A percentile compares a stretch with the other conserved stretches of the same genome.
Conservation (phyloP, 2,797 vertebrate genomes). For the Philypnodon macrostomus region DNA sequence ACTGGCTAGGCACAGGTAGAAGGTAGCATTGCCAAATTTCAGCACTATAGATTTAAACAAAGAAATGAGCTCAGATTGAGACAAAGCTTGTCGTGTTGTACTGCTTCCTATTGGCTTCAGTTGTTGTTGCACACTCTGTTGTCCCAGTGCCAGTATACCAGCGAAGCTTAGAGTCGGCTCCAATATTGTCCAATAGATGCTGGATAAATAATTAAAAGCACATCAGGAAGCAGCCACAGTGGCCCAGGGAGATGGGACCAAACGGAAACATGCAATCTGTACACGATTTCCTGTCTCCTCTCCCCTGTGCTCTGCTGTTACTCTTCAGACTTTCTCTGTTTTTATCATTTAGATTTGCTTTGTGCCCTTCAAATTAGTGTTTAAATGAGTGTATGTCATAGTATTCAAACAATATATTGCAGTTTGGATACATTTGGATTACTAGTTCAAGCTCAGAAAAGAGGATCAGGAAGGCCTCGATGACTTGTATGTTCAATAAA, state of each 20-base stretch:
- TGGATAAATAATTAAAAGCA: conserved; percentile 73
- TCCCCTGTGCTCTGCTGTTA: conserved; percentile 18
- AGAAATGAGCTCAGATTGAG: conserved; percentile 27
- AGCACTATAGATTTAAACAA: conserved; percentile 23
- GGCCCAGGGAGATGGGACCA: conserved; percentile 60
- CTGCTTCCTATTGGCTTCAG: conserved; percentile 46
- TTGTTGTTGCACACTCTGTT: conserved; percentile 36
- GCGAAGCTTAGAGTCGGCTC: conserved; percentile 41
- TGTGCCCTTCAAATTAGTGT: conserved; percentile 3
- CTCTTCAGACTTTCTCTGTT: conserved; percentile 38
- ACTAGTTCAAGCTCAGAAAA: too few species aligned
- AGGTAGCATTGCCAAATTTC: conserved; percentile 23
- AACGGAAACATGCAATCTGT: conserved; percentile 70
- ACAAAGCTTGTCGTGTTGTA: conserved; percentile 38
- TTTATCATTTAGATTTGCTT: conserved; percentile 24
- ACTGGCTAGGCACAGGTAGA: conserved; percentile 6
- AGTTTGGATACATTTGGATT: too few species aligned
- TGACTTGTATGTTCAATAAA: too few species aligned
- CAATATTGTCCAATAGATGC: conserved; percentile 65
- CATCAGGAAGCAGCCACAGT: conserved; percentile 65
- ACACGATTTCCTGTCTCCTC: conserved; percentile 45
- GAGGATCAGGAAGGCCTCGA: too few species aligned
- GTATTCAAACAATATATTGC: too few species aligned
- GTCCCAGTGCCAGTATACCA: conserved; percentile 58
- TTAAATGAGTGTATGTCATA: too few species aligned